Evolutionary conservation across 2,888 invertebrate species (phyloP).

Genomic region (Branchinecta sandiegonensis): DNA sequence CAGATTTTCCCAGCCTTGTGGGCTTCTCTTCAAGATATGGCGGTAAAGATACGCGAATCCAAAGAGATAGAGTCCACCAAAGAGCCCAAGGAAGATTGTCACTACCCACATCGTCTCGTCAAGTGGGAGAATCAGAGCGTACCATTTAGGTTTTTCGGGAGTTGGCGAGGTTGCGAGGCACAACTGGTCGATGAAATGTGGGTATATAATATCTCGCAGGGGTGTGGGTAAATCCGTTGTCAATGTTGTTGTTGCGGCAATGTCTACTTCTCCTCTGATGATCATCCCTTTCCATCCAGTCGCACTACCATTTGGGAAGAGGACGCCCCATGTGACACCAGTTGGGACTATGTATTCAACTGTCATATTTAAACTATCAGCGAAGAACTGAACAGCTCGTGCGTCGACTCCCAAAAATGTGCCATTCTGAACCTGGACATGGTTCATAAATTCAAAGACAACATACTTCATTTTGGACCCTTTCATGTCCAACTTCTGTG

Average conservation of each 20-base stretch:
- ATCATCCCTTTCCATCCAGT: no score
- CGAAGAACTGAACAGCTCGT: not conserved
- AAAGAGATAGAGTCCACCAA: not conserved
- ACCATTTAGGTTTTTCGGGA: not conserved
- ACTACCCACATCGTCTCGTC: not conserved
- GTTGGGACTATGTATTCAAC: not conserved
- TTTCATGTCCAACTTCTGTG: no score
- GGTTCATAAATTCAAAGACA: no score
- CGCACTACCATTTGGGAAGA: no score
- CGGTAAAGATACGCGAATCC: not conserved
- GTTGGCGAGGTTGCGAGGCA: not conserved
- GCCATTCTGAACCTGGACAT: no score
- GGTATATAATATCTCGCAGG: not conserved
- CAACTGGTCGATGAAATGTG: not conserved
- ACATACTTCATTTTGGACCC: no score
- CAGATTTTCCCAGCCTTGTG: not conserved
- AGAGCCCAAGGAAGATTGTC: not conserved
- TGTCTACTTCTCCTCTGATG: no score
- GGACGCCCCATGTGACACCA: no score
- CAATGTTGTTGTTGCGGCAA: no score
- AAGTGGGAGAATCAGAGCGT: conserved; percentile 1
- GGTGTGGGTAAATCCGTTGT: no score
- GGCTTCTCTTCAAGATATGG: not conserved
- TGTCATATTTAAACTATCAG: not conserved
- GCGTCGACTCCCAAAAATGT: not conserved